Conservation (phyloP, 2,888 invertebrate genomes). For the Lasioglossum figueresi region DNA sequence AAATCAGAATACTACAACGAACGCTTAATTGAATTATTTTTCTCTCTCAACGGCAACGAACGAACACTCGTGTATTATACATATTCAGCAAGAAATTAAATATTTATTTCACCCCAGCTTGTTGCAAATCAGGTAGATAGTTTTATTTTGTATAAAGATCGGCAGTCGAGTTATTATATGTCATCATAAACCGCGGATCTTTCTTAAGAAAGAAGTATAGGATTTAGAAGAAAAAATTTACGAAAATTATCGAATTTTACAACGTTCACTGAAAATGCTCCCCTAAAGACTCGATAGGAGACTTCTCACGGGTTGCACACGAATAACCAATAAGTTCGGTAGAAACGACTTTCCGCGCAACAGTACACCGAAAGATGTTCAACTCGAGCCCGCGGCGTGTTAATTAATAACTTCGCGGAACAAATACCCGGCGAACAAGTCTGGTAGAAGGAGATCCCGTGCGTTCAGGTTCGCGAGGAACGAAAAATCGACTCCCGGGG, state of each 20-base stretch:
- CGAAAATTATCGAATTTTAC: background rate
- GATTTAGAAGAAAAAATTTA: no score
- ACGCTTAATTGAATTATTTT: no score
- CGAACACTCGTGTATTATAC: no score
- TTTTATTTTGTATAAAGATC: no score
- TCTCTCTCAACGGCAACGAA: no score
- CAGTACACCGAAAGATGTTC: background rate
- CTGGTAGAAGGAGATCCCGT: background rate
- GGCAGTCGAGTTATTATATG: no score
- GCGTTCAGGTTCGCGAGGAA: background rate
- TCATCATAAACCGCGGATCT: no score
- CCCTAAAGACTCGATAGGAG: background rate
- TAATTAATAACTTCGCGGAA: constrained; percentile 16
- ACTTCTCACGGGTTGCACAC: background rate
- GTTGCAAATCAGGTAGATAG: no score
- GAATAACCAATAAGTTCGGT: background rate
- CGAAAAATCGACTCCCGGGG: constrained; percentile 39
- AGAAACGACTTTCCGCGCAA: background rate
- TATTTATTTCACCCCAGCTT: no score
- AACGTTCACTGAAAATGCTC: background rate
- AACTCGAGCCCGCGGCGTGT: background rate
- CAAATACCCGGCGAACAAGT: background rate
- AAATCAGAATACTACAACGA: no score
- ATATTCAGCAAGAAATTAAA: no score
- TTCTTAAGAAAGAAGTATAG: no score